These are phyloP conservation scores for Cataglyphis albicans DNA, from an alignment of 2,888 invertebrate species.

Conservation along the genomic window DNA sequence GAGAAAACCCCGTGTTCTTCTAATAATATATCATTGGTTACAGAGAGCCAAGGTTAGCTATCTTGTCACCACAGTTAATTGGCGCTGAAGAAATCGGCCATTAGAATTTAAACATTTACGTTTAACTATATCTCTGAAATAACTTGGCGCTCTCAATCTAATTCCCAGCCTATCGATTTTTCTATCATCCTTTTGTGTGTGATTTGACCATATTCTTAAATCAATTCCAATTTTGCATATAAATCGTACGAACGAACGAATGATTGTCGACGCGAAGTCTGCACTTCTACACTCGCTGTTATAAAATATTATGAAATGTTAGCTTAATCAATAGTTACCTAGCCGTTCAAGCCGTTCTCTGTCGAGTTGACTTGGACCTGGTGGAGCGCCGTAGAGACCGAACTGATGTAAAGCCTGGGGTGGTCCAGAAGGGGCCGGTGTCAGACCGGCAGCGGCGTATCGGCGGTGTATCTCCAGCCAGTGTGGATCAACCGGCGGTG, in stretches of 20 bases:
- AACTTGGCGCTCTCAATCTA: slow-evolving; percentile 48
- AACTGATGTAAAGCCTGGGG: slow-evolving; percentile 89
- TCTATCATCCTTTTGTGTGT: slow-evolving; percentile 19
- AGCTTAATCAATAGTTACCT: slow-evolving; percentile 87
- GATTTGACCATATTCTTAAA: neutral
- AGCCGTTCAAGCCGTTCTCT: slow-evolving; percentile 94
- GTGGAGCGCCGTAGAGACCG: slow-evolving; percentile 90
- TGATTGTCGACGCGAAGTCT: slow-evolving; percentile 19
- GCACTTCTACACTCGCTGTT: slow-evolving; percentile 19
- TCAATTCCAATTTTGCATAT: slow-evolving; percentile 35
- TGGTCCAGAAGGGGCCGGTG: slow-evolving; percentile 86
- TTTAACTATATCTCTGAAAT: slow-evolving; percentile 26
- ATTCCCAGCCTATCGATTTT: slow-evolving; percentile 38
- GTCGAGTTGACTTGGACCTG: slow-evolving; percentile 94
- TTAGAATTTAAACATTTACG: slow-evolving; percentile 27
- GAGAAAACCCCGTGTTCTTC: slow-evolving; percentile 11
- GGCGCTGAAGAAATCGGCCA: slow-evolving; percentile 57
- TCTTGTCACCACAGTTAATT: slow-evolving; percentile 41
- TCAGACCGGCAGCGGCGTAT: slow-evolving; percentile 86
- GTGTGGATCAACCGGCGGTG: slow-evolving; percentile 90
- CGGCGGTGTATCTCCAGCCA: slow-evolving; percentile 96
- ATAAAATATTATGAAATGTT: slow-evolving; percentile 19
- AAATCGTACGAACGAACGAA: slow-evolving; percentile 39
- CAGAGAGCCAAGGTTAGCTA: slow-evolving; percentile 40
- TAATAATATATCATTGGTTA: slow-evolving; percentile 8